Base-by-base conservation (phyloP, 2,797 vertebrate genomes). In the Pteronotus mesoamericanus region DNA sequence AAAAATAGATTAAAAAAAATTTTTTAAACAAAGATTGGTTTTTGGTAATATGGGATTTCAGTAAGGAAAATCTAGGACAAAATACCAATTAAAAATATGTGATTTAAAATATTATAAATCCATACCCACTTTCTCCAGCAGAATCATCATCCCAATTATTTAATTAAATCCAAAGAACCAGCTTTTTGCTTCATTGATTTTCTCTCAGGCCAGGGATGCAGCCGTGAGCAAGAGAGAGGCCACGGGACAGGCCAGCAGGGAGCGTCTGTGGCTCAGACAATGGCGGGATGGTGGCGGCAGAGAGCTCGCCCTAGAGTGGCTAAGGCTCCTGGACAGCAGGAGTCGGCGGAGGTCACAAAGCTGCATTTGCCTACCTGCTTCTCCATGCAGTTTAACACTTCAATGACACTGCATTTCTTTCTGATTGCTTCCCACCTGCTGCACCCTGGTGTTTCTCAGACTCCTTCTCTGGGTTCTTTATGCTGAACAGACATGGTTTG, bases 51-150 rank as follows among this genome's bases (percentile, higher is more conserved):
- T 78, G 46, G 19, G 29, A 10, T 91, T 97, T 86, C 83, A 64
- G 68, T 86, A 72, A 94, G 86, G 68, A 80, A 93, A 92, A 75
- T 75, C 34, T 51, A 59, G 75, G 74, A 72, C 64, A 61, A 84
- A 84, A 22, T 51, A 37, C 64, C 44, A 48, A 19, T 32, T 39
- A 83, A 46, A 18, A 37, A 11, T 34, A 24, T 51, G 7, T 77
- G 21, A 12, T 61, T 89, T 74, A 29, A 55, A 72, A 64, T 42
- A 44, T 51, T 75, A 16, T 59, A 53, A 66, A 66, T 34, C 46
- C 15, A 29, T 37, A 22, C 19, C 51, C 44, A 51, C 5, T 61
- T 61, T 51, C 6, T 72, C 14, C 21, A 46, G 34, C 21, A 71
- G 15, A 51, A 8, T 57, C 64, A 59, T 42, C 80, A 34, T 91